A percentile compares a stretch with the other conserved stretches of the same genome.
Evolutionary conservation across 2,797 vertebrate genomes (phyloP).

Genomic region (Tamandua tetradactyla): DNA sequence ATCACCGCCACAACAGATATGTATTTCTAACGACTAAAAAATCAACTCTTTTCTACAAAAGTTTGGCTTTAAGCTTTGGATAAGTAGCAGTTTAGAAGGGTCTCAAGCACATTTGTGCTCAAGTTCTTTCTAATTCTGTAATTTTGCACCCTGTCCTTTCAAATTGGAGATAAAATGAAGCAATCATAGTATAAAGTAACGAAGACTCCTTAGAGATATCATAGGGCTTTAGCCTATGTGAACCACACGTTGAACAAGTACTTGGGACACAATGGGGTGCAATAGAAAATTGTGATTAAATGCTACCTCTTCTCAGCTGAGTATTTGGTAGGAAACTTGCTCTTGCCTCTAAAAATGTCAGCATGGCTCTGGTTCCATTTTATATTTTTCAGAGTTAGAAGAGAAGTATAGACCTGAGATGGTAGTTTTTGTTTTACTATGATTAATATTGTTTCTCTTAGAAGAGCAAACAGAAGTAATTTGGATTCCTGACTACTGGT

Average conservation of each 20-base stretch:
- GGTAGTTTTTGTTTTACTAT: not conserved
- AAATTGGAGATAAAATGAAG: conserved; percentile 13
- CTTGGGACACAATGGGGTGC: not conserved
- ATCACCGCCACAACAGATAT: not conserved
- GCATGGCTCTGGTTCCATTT: not conserved
- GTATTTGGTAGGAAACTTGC: not conserved
- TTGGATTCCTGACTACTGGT: not conserved
- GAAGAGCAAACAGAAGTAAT: conserved; percentile 46
- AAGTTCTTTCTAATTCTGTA: conserved; percentile 39
- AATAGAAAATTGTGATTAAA: not conserved
- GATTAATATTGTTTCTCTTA: conserved; percentile 9
- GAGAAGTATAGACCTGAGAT: not conserved
- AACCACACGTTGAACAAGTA: conserved; percentile 4
- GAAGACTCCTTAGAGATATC: not conserved
- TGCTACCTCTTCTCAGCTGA: not conserved
- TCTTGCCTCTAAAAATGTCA: not conserved
- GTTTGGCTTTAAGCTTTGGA: conserved; percentile 17
- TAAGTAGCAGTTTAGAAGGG: conserved; percentile 30
- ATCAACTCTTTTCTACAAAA: not conserved
- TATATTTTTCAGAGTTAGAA: not conserved
- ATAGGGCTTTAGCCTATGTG: not conserved
- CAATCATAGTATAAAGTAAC: not conserved
- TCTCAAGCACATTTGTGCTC: not conserved
- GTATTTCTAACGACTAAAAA: conserved; percentile 29
- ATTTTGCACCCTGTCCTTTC: conserved; percentile 40